Evolutionary conservation across 2,113 vertebrate genomes (phyloP), one percentile per base, ranked within the genome.

Genomic region (Vulpes ferrilata): DNA sequence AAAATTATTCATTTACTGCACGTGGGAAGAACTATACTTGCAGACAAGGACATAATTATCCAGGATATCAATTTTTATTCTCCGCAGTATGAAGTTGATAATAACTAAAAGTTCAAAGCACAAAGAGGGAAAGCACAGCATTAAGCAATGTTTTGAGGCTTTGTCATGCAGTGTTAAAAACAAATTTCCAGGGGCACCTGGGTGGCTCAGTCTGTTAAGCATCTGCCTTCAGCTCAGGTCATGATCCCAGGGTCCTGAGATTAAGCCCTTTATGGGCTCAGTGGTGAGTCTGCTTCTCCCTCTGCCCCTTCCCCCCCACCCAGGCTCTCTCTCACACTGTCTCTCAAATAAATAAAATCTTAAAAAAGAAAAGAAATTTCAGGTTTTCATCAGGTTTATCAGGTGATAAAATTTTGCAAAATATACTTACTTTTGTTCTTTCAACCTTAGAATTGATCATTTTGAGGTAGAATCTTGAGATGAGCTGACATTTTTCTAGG

Each of bases 1-100:
- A 96, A 80, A 84, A 88, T 57, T 94, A 94, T 93, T 97, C 92
- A 97, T 96, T 93, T 96, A 62, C 78, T 60, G 59, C 55, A 88
- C 19, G 53, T 89, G 65, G 76, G 73, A 91, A 95, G 82, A 95
- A 51, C 73, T 85, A 59, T 27, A 76, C 53, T 83, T 90, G 1
- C 19, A 97, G 87, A 64, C 48, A 88, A 90, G 43, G 73, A 69
- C 78, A 60, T 35, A 96, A 88, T 96, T 65, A 85, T 51, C 35
- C 20, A 60, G 86, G 43, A 60, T 94, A 91, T 97, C 78, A 88
- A 38, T 95, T 96, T 97, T 97, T 95, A 90, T 92, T 64, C 35
- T 73, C 20, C 95, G 71, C 55, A 78, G 5, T 88, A 88, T 48
- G 87, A 93, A 81, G 53, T 64, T 81, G 59, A 55, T 85, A 69